Base-by-base conservation (phyloP, 2,888 invertebrate species). In the Drosophila barbarae region DNA sequence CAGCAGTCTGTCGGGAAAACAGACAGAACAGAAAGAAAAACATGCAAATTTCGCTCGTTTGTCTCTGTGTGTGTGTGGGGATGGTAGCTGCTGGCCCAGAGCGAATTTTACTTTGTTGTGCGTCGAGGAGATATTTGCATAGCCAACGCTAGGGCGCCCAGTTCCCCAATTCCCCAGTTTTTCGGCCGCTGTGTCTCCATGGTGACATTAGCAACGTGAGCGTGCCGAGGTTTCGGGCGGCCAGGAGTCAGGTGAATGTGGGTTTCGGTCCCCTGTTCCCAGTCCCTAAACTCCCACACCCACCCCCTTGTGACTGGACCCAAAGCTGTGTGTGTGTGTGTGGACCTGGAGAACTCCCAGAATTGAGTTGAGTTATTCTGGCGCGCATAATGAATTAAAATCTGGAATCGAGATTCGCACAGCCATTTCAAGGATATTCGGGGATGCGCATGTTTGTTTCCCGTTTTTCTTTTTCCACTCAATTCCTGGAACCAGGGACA, bases 361-460 rank as follows among this genome's bases (percentile, higher is more conserved):
- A 21, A 18, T 57, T 76, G 74, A 72, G 76, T 79, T 79, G 78
- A 80, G 72, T 79, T 72, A 74, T 72, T 77, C 70, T 51, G 34
- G 47, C 58, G 60, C 71, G 63, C 71, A 69, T 73, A 74, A 73
- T 73, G 72, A 73, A 75, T 75, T 58, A 69, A 73, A 60, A 70
- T 57, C 82, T 82, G 82, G 78, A 81, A 80, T 73, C 71, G 67
- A 69, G 69, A 51, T 52, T 68, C 56, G 63, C 46, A 47, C 46
- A 32, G 46, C 54, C 52, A 71, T 79, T 81, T 82, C 82, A 80
- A 78, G 83, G 78, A 81, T 77, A 77, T 74, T 58, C 73, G 64
- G 73, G 81, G 83, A 80, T 82, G 81, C 81, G 83, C 81, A 82
- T 82, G 81, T 83, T 83, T 82, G 72, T 82, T 82, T 82, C 77